Evolutionary conservation across 35 echinoderm and acorn worm genomes (phyloP).

Genomic region (Lytechinus pictus): DNA sequence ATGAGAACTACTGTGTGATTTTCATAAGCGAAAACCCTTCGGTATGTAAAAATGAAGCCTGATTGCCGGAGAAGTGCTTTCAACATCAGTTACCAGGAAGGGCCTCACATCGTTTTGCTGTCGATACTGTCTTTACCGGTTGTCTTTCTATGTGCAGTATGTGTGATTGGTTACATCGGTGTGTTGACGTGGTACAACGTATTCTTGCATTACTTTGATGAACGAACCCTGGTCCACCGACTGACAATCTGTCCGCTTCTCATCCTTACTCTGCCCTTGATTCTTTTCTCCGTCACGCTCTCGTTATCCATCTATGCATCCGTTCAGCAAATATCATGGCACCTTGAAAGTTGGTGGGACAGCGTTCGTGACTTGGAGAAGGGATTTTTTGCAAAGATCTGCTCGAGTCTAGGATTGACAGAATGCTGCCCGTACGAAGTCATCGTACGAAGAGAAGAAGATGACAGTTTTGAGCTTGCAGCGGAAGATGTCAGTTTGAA

Average conservation of each 20-base stretch:
- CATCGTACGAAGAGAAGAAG: conserved; percentile 66
- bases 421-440: conserved; percentile 86
- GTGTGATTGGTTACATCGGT: conserved; percentile 69
- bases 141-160: conserved; percentile 68
- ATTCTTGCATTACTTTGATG: conserved; percentile 80
- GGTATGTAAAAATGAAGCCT: background rate
- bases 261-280: conserved; percentile 70
- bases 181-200: conserved; percentile 87
- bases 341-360: conserved; percentile 57
- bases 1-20: no score
- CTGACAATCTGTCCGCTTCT: conserved; percentile 75
- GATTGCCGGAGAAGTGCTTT: conserved; percentile 24
- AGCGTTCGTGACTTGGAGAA: conserved; percentile 73
- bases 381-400: conserved; percentile 79
- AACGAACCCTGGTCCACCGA: conserved; percentile 70
- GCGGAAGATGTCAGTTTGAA: conserved; percentile 68
- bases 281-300: conserved; percentile 52
- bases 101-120: conserved; percentile 76
- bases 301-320: conserved; percentile 62
- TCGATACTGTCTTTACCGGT: conserved; percentile 64
- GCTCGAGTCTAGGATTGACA: conserved; percentile 62
- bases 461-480: conserved; percentile 66
- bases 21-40: no score
- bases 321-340: conserved; percentile 70
- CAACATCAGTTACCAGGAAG: conserved; percentile 39